phyloP scores from a whole-genome alignment of 2,113 vertebrate species.

The Sinosuthora webbiana region DNA sequence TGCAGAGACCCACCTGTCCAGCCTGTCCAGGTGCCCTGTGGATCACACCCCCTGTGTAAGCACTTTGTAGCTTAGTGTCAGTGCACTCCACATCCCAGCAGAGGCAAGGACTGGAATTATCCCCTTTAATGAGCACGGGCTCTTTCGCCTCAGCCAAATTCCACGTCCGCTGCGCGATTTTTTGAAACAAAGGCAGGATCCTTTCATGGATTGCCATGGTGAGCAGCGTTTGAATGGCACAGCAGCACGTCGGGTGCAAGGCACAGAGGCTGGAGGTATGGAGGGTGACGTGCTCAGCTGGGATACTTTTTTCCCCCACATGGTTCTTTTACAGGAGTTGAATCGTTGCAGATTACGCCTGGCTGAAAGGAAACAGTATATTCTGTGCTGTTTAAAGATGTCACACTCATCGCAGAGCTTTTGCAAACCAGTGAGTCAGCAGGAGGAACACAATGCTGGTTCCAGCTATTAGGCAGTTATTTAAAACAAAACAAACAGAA shows the following conservation, averaged over 20 bases:
- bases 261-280: neutral
- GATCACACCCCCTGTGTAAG: fast-evolving
- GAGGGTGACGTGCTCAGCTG: neutral
- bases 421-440: conserved; percentile 63
- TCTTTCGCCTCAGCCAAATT: neutral
- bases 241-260: neutral
- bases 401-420: conserved; percentile 39
- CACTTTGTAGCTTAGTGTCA: neutral
- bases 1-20: neutral
- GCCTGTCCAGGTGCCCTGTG: neutral
- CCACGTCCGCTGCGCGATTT: fast-evolving
- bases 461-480: conserved; percentile 57
- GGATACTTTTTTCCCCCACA: conserved; percentile 6
- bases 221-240: neutral
- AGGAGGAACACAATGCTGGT: conserved; percentile 32
- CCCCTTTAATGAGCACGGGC: neutral
- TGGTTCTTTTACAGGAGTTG: neutral
- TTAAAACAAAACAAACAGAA: conserved; percentile 58
- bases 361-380: conserved; percentile 43
- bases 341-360: conserved; percentile 37
- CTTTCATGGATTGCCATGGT: neutral
- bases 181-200: neutral
- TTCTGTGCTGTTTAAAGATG: conserved; percentile 48
- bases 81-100: neutral
- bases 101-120: neutral